A percentile compares a stretch with the other conserved stretches of the same genome.
Conservation (phyloP, 2,797 vertebrate genomes). For the Xiphorhynchus erythropygius region DNA sequence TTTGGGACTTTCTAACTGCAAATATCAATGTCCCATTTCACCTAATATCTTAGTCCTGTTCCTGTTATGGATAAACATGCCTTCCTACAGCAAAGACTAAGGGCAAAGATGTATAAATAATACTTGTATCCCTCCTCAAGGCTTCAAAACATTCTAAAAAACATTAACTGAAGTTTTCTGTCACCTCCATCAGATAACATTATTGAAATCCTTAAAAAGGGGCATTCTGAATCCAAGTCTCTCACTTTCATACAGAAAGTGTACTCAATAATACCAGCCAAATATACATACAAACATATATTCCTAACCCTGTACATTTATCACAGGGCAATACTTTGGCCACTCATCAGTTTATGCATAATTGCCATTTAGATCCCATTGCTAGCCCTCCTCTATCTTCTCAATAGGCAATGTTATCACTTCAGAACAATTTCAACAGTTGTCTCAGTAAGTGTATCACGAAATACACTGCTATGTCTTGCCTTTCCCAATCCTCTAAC, state of each 20-base stretch:
- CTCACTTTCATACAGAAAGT: background rate
- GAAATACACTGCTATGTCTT: rapidly evolving
- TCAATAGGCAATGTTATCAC: rapidly evolving
- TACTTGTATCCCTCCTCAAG: background rate
- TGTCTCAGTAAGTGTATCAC: rapidly evolving
- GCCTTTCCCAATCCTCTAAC: background rate
- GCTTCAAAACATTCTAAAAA: background rate
- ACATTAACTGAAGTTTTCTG: background rate
- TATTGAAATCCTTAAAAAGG: background rate
- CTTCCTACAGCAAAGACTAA: background rate
- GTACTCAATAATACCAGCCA: background rate
- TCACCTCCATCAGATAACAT: background rate
- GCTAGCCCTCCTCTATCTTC: background rate
- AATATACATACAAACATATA: background rate
- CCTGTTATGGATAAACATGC: background rate
- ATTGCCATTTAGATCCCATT: background rate
- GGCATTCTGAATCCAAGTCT: background rate
- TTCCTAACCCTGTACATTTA: background rate
- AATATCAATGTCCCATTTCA: background rate
- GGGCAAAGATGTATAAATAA: background rate
- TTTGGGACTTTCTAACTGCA: background rate
- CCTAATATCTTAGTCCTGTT: background rate
- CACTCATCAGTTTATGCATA: background rate
- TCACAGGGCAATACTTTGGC: background rate
- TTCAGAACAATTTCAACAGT: background rate